Evolutionary conservation across 2,113 vertebrate species (phyloP), one percentile per base, ranked within the genome.

Genomic region (Hippocampus guttulatus): DNA sequence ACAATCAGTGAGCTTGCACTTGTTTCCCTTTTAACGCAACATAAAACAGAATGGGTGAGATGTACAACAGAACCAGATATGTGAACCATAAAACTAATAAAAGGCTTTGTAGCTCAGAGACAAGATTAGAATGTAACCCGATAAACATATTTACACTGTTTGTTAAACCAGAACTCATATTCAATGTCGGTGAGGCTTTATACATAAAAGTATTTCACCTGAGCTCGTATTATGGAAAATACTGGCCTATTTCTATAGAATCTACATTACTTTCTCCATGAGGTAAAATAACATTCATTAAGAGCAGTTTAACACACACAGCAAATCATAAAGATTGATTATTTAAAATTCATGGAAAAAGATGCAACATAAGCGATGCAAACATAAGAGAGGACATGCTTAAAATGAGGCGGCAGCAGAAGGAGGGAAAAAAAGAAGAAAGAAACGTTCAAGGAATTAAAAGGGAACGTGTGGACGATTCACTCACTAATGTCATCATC

Each of bases 401-500:
- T 33, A 74, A 85, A 70, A 78, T 54, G 65, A 55, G 75, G 68
- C 45, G 71, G 71, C 38, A 76, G 75, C 43, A 74, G 82, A 67
- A 73, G 71, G 70, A 67, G 30, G 72, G 73, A 60, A 66, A 45
- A 71, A 63, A 6, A 25, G 38, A 55, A 72, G 54, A 74, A 62
- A 62, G 64, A 66, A 69, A 63, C 63, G 57, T 57, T 51, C 64
- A 63, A 76, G 62, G 76, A 77, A 91, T 89, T 86, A 91, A 92
- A 92, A 90, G 90, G 91, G 87, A 91, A 92, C 84, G 80, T 90
- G 91, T 89, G 89, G 89, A 92, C 93, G 90, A 92, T 87, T 90
- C 91, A 94, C 95, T 96, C 92, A 98, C 97, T 94, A 92, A 97
- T 92, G 84, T 98, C 96, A 90, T 98, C 95, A 89, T 93, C 84